These are phyloP conservation scores for Seriola rivoliana DNA, from an alignment of 2,113 vertebrate species.

Conservation along the genomic window DNA sequence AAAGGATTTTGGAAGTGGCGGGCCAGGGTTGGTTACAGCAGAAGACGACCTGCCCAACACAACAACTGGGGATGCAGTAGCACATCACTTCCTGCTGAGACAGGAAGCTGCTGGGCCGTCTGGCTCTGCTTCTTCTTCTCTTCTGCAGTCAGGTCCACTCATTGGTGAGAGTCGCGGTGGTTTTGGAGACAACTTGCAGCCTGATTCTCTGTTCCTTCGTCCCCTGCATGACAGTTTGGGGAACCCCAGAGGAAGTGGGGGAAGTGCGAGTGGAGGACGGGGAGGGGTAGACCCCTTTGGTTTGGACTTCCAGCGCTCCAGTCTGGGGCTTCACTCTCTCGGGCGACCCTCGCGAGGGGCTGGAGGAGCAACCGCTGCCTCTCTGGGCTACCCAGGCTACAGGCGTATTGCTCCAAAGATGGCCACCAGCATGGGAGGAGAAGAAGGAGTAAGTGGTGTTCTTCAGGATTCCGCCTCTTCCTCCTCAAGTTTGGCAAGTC, in stretches of 20 bases:
- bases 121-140: conserved; percentile 81
- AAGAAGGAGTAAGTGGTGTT: conserved; percentile 85
- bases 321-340: conserved; percentile 90
- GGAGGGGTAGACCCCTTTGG: conserved; percentile 87
- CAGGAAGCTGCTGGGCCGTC: conserved; percentile 82
- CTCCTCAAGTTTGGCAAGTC: conserved; percentile 76
- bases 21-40: conserved; percentile 76
- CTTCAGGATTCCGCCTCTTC: conserved; percentile 86
- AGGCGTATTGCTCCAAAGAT: conserved; percentile 96
- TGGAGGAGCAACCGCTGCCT: conserved; percentile 50
- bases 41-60: conserved; percentile 93
- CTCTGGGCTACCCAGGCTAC: conserved; percentile 88
- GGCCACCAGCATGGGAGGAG: conserved; percentile 80
- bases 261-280: conserved; percentile 74
- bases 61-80: conserved; percentile 89
- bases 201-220: conserved; percentile 90
- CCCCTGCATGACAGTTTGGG: conserved; percentile 91
- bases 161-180: conserved; percentile 78
- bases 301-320: conserved; percentile 91
- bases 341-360: conserved; percentile 87
- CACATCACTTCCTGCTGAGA: conserved; percentile 88
- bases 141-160: conserved; percentile 79
- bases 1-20: conserved; percentile 83
- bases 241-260: conserved; percentile 56
- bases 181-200: conserved; percentile 82